phyloP scores from a whole-genome alignment of 2,888 invertebrate genomes.

The Xanthorhoe designata region DNA sequence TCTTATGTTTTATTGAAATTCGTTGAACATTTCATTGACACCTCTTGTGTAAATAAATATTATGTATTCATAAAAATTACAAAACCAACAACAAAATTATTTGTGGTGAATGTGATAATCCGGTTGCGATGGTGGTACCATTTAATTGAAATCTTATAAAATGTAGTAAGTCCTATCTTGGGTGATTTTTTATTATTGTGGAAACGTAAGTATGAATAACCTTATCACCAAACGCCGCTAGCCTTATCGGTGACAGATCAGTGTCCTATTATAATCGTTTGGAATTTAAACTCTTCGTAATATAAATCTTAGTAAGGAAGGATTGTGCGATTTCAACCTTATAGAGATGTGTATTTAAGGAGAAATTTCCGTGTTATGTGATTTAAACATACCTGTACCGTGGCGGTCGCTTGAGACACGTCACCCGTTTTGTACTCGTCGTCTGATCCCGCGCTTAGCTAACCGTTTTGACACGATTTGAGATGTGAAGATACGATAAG shows the following conservation, averaged over 20 bases:
- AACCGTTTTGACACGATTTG: slow-evolving; percentile 83
- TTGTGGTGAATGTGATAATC: background rate
- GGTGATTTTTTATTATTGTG: slow-evolving; percentile 53
- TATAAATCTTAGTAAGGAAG: slow-evolving; percentile 50
- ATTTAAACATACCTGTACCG: slow-evolving; percentile 45
- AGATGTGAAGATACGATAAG: slow-evolving; percentile 64
- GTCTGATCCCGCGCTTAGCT: slow-evolving; percentile 81
- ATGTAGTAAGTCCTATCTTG: background rate
- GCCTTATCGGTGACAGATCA: slow-evolving; percentile 83
- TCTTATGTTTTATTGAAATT: background rate
- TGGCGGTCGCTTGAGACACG: slow-evolving; percentile 59
- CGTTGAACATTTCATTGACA: background rate
- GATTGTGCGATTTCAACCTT: slow-evolving; percentile 48
- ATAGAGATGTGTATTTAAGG: slow-evolving; percentile 34
- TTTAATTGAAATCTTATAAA: background rate
- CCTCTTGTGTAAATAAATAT: background rate
- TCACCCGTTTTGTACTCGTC: slow-evolving; percentile 80
- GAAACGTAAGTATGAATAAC: slow-evolving; percentile 60
- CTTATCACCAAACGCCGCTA: slow-evolving; percentile 79
- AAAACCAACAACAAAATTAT: background rate
- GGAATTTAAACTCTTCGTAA: slow-evolving; percentile 77
- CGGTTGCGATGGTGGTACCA: background rate
- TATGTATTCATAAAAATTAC: background rate
- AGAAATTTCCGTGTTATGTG: slow-evolving; percentile 34
- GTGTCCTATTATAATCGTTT: slow-evolving; percentile 74